A percentile compares a stretch with the other conserved stretches of the same genome.
phyloP scores from a whole-genome alignment of 2,888 invertebrate species.

The Rosalia funebris region DNA sequence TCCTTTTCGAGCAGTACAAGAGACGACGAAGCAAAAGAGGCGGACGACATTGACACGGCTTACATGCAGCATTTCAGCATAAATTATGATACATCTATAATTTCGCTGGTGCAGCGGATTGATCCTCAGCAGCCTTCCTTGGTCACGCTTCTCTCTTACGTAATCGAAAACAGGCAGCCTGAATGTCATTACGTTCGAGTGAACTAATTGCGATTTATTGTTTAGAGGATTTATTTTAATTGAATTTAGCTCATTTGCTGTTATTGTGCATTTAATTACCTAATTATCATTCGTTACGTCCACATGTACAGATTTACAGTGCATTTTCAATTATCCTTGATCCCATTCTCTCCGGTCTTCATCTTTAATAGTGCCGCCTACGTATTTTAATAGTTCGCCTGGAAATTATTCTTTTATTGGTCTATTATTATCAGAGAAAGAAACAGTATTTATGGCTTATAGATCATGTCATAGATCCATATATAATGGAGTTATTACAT shows the following conservation, averaged over 20 bases:
- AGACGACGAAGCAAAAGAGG: constrained; percentile 6
- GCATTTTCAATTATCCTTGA: constrained; percentile 14
- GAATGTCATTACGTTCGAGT: constrained; percentile 52
- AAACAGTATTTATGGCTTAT: background rate
- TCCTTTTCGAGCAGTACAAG: constrained; percentile 6
- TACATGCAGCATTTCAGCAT: constrained; percentile 1
- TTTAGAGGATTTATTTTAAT: constrained; percentile 57
- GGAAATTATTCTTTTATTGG: background rate
- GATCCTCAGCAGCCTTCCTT: constrained; percentile 31
- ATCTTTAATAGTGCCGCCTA: constrained; percentile 13
- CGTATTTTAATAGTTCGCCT: background rate
- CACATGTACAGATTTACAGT: constrained; percentile 6
- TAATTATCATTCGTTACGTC: constrained; percentile 36
- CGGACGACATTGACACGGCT: constrained; percentile 10
- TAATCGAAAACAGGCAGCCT: constrained; percentile 48
- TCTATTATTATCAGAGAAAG: background rate
- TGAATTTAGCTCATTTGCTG: constrained; percentile 48
- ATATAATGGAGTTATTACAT: background rate
- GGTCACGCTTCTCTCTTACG: constrained; percentile 53
- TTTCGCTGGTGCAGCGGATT: constrained; percentile 6
- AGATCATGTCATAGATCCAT: background rate
- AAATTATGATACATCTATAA: constrained; percentile 18
- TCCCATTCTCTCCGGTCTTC: constrained; percentile 6
- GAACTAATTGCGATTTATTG: constrained; percentile 61
- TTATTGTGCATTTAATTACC: constrained; percentile 42